Percentiles rank a stretch among this genome's conserved stretches.
phyloP scores from a whole-genome alignment of 2,888 invertebrate species.

The Andricus quercusramuli region DNA sequence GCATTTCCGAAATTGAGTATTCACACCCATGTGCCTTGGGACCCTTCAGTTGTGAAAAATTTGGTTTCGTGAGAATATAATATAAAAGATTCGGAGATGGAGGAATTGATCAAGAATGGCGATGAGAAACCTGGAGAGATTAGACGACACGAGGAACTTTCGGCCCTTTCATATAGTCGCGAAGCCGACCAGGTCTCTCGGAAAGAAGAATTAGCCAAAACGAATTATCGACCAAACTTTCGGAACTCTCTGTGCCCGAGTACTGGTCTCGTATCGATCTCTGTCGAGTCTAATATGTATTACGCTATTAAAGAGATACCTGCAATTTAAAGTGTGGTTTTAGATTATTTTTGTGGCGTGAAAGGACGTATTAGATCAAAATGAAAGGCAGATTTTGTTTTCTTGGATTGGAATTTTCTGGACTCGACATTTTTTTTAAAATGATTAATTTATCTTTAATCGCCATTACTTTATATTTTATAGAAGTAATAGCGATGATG shows the following conservation, averaged over 20 bases:
- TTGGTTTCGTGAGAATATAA: not conserved
- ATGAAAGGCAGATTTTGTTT: too few relatives aligned
- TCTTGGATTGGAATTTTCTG: too few relatives aligned
- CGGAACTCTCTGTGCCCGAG: conserved; percentile 56
- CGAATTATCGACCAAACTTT: conserved; percentile 67
- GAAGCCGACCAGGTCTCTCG: conserved; percentile 24
- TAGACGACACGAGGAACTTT: conserved; percentile 10
- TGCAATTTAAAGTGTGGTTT: conserved; percentile 41
- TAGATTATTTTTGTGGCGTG: not conserved
- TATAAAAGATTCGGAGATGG: not conserved
- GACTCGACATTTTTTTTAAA: too few relatives aligned
- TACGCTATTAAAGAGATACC: conserved; percentile 34
- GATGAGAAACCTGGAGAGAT: not conserved
- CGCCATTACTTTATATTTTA: too few relatives aligned
- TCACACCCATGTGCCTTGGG: too few relatives aligned
- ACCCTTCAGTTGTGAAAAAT: not conserved
- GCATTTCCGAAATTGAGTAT: too few relatives aligned
- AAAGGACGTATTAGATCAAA: not conserved
- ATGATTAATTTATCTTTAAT: too few relatives aligned
- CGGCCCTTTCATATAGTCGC: not conserved
- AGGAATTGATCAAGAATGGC: not conserved
- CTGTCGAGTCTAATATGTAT: conserved; percentile 48
- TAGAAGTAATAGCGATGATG: too few relatives aligned
- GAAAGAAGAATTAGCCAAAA: conserved; percentile 61
- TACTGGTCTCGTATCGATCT: conserved; percentile 63